These are phyloP conservation scores for Hassar affinis DNA, from an alignment of 2,113 vertebrate genomes.

Conservation along the genomic window DNA sequence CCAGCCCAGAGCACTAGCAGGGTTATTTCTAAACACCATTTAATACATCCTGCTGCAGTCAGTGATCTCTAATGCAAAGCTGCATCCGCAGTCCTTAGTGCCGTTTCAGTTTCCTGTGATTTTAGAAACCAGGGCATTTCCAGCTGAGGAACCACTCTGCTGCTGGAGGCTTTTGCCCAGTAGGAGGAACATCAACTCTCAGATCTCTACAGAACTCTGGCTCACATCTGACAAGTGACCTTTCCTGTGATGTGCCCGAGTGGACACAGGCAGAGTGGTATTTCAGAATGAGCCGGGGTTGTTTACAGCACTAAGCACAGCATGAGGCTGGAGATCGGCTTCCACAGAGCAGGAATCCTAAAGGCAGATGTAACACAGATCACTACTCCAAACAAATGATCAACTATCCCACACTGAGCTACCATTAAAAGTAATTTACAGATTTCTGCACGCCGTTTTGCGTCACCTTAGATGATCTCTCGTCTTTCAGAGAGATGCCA, in stretches of 20 bases:
- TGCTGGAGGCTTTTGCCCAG: background rate
- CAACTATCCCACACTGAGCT: background rate
- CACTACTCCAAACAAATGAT: background rate
- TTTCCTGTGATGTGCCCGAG: conserved; percentile 30
- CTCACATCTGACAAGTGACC: conserved; percentile 36
- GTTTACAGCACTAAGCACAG: background rate
- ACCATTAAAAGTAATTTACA: conserved; percentile 1
- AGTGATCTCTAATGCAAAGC: background rate
- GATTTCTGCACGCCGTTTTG: background rate
- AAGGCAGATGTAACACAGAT: background rate
- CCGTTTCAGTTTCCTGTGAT: background rate
- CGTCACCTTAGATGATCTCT: background rate
- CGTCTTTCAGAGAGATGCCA: background rate
- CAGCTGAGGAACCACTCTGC: background rate
- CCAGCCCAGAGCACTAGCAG: background rate
- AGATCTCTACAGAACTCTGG: conserved; percentile 8
- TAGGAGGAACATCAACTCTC: conserved; percentile 9
- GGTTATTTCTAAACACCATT: background rate
- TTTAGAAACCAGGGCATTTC: background rate
- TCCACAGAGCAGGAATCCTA: background rate
- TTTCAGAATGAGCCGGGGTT: conserved; percentile 15
- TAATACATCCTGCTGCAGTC: background rate
- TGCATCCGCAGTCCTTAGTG: conserved; percentile 3
- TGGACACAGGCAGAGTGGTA: background rate
- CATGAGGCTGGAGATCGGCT: background rate